phyloP scores from a whole-genome alignment of 2,797 vertebrate species.

The Coregonus ussuriensis region DNA sequence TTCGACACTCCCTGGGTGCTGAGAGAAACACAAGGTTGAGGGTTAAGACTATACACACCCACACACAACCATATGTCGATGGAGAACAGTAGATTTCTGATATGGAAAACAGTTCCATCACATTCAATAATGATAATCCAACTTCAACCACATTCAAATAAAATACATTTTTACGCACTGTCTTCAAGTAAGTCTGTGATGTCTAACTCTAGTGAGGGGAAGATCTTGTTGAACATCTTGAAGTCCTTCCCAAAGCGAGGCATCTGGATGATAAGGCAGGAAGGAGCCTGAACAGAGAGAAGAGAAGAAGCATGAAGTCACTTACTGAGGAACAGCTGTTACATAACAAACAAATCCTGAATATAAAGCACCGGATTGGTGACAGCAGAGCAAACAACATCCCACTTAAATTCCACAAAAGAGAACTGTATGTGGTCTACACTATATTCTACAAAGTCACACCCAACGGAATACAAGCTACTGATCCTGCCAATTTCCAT shows the following conservation, averaged over 20 bases:
- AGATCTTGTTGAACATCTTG: conserved; percentile 99
- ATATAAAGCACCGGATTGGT: neutral
- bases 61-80: neutral
- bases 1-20: conserved; percentile 97
- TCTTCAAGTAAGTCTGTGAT: conserved; percentile 99
- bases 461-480: neutral
- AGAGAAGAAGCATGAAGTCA: neutral
- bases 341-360: neutral
- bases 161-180: conserved; percentile 81
- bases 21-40: conserved; percentile 30
- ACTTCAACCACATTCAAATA: conserved; percentile 19
- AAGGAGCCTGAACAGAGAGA: conserved; percentile 84
- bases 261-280: conserved; percentile 99
- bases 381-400: neutral
- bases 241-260: conserved; percentile 99
- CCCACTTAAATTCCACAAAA: neutral
- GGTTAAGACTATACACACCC: neutral
- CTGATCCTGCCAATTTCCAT: neutral
- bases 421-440: neutral
- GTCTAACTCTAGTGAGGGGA: conserved; percentile 96
- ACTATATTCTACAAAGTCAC: neutral
- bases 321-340: neutral
- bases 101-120: neutral
- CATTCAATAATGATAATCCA: conserved; percentile 7
- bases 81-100: neutral